Base-by-base conservation (phyloP, 1,140 invertebrate species). In the Forficula auricularia region DNA sequence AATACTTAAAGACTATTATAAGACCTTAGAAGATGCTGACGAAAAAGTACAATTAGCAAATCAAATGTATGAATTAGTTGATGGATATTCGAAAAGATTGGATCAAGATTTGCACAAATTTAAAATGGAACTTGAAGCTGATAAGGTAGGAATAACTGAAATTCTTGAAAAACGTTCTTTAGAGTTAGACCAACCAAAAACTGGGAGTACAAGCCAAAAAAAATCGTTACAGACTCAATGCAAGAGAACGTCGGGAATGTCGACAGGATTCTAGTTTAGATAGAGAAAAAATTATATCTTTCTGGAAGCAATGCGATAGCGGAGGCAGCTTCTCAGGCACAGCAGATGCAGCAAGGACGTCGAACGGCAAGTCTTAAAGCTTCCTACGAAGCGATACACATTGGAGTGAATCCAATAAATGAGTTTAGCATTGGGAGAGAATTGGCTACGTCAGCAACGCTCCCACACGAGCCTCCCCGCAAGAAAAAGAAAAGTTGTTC, bases 101-200 rank as follows among this genome's bases (percentile, higher is more conserved):
- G 92, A 97, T 58, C 86, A 86, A 57, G 94, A 98, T 59, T 60
- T 96, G 22, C 79, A 88, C 51, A 97, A 98, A 62, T 98, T 98
- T 61, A 97, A 97, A 67, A 89, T 94, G 72, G 94, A 98, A 65
- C 57, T 98, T 33, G 94, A 98, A 66, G 91, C 91, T 18, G 92
- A 98, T 61, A 90, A 97, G 67, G 85, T 90, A 51, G 94, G 94
- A 13, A 96, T 98, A 35, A 98, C 94, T 9, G 91, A 96, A 66
- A 70, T 92, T 22, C 60, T 98, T 45, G 92, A 98, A 62, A 95
- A 94, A 64, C 54, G 68, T n/a, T 86, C 82, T 0, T 60, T 87
- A 13, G 83, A 87, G 50, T 59, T 86, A 22, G 82, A 87, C 57
- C 69, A 72, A 40, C 75, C 66, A 55, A 50, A 40, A 50, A 57